Base-by-base conservation (phyloP, 2,113 vertebrate species). In the Sceloporus tristichus region DNA sequence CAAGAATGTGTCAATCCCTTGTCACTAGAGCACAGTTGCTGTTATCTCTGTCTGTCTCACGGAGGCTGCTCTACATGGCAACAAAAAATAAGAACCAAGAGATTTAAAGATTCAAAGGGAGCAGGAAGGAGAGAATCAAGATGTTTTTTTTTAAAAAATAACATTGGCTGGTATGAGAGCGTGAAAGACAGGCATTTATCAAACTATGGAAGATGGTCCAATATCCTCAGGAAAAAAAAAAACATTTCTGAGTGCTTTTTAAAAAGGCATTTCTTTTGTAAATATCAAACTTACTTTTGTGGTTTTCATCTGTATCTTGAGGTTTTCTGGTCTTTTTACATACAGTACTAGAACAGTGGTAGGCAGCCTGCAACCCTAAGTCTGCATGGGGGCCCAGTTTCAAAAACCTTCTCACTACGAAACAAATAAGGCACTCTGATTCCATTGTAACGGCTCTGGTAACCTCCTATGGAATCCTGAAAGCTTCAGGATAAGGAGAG, bases 1-100 rank as follows among this genome's bases (percentile, higher is more conserved):
- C 92, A 94, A 94, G 93, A 94, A 93, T 89, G 92, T 70, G 68
- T 93, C 92, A 87, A 19, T 85, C 34, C 0, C 92, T 93, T 83
- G 88, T 93, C 94, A 59, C 16, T 29, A 90, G 85, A 86, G 76
- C n/a, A 78, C 14, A 1, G 9, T 85, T 94, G 91, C 62, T 0
- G 86, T 92, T 93, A 92, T 66, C 91, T 85, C 91, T 93, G 89
- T 91, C 91, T 94, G 74, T 81, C 84, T 90, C 79, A 82, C 54
- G 83, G 42, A 87, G 82, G 86, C 86, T 92, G 89, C 14, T 1
- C 25, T 89, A 91, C 92, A 88, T 93, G 93, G 90, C 88, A 79
- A 59, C 56, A 59, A 93, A 95, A 91, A 94, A 94, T 89, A 88
- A 65, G 9, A 83, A 0, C 73, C 65, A 92, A 92, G 76, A 62